Evolutionary conservation across 2,113 vertebrate genomes (phyloP).

Genomic region (Dromiciops gliroides): DNA sequence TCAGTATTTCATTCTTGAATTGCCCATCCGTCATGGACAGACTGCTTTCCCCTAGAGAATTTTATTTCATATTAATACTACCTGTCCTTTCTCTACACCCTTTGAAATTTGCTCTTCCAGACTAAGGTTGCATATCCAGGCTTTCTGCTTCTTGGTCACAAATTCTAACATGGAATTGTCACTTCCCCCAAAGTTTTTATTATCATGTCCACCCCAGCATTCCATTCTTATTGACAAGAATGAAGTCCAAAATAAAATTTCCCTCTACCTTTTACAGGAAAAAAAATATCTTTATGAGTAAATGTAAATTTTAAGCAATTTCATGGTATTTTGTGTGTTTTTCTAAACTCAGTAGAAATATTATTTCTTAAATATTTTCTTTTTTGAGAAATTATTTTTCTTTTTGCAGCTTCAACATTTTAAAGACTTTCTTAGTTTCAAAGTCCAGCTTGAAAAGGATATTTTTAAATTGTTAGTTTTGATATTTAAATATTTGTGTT

Average conservation of each 20-base stretch:
- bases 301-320: slow-evolving; percentile 27
- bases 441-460: slow-evolving; percentile 19
- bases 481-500: slow-evolving; percentile 35
- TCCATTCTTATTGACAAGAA: not conserved
- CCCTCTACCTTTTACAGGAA: not conserved
- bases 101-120: not conserved
- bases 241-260: not conserved
- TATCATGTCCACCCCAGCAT: not conserved
- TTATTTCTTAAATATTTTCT: slow-evolving; percentile 24
- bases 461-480: slow-evolving; percentile 26
- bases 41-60: not conserved
- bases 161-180: not conserved
- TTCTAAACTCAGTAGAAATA: slow-evolving; percentile 34
- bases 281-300: slow-evolving; percentile 23
- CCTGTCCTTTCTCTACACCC: not conserved
- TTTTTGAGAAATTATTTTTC: slow-evolving; percentile 19
- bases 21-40: not conserved
- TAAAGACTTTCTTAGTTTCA: slow-evolving; percentile 24
- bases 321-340: not conserved
- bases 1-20: not conserved
- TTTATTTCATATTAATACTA: not conserved
- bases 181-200: not conserved
- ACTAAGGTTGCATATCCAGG: not conserved
- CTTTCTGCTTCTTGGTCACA: not conserved
- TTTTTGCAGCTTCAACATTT: slow-evolving; percentile 45